These are phyloP conservation scores for Grammomys surdaster DNA, from an alignment of 2,113 vertebrate genomes.

Conservation along the genomic window DNA sequence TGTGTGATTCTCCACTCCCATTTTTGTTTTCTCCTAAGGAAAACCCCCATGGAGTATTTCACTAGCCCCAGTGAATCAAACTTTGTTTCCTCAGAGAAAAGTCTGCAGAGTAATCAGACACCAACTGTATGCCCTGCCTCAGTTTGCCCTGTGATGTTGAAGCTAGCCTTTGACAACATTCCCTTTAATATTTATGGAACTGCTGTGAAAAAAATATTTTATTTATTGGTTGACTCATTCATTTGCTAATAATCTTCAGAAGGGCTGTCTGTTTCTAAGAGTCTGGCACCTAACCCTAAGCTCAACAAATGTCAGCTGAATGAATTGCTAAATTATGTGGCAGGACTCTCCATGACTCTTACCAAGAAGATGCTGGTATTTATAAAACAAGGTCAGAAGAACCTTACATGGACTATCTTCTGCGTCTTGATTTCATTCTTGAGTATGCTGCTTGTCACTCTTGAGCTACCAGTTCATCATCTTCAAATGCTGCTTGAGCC, in stretches of 20 bases:
- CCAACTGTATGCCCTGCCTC: too few relatives aligned
- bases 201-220: neutral
- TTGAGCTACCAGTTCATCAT: neutral
- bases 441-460: too few relatives aligned
- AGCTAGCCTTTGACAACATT: neutral
- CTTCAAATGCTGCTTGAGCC: neutral
- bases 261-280: neutral
- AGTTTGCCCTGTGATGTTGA: too few relatives aligned
- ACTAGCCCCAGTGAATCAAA: too few relatives aligned
- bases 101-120: too few relatives aligned
- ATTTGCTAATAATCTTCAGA: neutral
- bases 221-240: neutral
- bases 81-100: too few relatives aligned
- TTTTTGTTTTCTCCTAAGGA: too few relatives aligned
- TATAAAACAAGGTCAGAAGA: neutral
- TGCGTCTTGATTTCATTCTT: neutral
- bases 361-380: neutral
- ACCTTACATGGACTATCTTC: neutral
- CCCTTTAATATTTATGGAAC: constrained; percentile 67
- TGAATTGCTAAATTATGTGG: neutral
- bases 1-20: too few relatives aligned
- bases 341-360: neutral
- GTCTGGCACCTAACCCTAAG: neutral
- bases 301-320: neutral
- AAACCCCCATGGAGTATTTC: too few relatives aligned